phyloP scores from a whole-genome alignment of 1,140 invertebrate genomes.

The Drosophila nasuta region DNA sequence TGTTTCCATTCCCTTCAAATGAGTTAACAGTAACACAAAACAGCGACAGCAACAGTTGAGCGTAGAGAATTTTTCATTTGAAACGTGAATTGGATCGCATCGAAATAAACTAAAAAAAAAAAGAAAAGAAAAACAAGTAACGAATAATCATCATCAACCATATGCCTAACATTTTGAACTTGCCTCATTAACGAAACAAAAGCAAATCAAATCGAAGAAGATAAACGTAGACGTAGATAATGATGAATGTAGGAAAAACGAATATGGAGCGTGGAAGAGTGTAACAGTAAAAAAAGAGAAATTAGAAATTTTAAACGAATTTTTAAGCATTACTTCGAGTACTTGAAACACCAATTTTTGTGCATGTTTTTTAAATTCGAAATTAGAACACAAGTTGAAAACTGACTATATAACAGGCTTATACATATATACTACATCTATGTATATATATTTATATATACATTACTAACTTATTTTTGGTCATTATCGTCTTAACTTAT shows the following conservation, averaged over 20 bases:
- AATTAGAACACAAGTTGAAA: slow-evolving; percentile 44
- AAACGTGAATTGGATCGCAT: not conserved
- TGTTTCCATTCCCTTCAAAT: slow-evolving; percentile 14
- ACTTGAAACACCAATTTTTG: slow-evolving; percentile 75
- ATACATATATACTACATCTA: slow-evolving; percentile 12
- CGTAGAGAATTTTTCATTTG: slow-evolving; percentile 12
- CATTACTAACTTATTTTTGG: slow-evolving; percentile 44
- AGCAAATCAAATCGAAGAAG: slow-evolving; percentile 1
- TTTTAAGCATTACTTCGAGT: slow-evolving; percentile 73
- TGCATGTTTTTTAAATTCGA: slow-evolving; percentile 57
- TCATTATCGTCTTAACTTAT: slow-evolving; percentile 70
- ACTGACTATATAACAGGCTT: slow-evolving; percentile 28
- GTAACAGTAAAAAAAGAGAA: not conserved
- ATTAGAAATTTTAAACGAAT: slow-evolving; percentile 53
- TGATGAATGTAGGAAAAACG: not conserved
- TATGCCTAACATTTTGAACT: slow-evolving; percentile 29
- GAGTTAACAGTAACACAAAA: not conserved
- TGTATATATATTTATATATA: slow-evolving; percentile 24
- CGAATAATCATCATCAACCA: slow-evolving; percentile 18
- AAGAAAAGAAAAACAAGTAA: not conserved
- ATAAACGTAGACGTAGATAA: slow-evolving; percentile 4
- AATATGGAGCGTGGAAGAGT: not conserved
- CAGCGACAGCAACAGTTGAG: not conserved
- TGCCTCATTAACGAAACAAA: slow-evolving; percentile 22
- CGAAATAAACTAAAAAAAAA: slow-evolving; percentile 1